Conservation (phyloP, 2,888 invertebrate species). For the Pseudococcus jackbeardsleyi region DNA sequence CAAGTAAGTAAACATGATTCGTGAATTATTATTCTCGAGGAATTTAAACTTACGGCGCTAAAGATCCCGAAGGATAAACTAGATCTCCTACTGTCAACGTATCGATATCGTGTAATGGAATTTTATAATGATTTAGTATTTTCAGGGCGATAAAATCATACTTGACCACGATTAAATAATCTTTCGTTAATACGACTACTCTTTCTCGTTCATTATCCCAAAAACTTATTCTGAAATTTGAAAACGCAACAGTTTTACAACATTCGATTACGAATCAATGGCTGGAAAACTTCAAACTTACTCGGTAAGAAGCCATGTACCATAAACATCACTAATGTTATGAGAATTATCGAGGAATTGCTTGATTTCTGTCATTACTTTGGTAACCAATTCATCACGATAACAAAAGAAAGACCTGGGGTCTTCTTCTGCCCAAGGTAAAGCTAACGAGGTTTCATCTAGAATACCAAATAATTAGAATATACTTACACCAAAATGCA, state of each 20-base stretch:
- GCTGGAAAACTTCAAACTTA: slow-evolving; percentile 71
- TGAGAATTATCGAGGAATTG: slow-evolving; percentile 75
- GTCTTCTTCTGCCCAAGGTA: slow-evolving; percentile 71
- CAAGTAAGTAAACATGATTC: not conserved
- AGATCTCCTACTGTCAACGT: slow-evolving; percentile 82
- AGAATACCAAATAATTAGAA: not conserved
- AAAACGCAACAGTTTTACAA: slow-evolving; percentile 12
- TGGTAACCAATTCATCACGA: slow-evolving; percentile 80
- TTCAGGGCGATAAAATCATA: slow-evolving; percentile 89
- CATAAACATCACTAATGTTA: slow-evolving; percentile 79
- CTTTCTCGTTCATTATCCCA: slow-evolving; percentile 91
- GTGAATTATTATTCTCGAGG: not conserved
- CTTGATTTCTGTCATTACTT: slow-evolving; percentile 80
- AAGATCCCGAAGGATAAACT: slow-evolving; percentile 83
- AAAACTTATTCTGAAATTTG: slow-evolving; percentile 80
- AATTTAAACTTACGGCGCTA: slow-evolving; percentile 82
- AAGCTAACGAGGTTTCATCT: slow-evolving; percentile 57
- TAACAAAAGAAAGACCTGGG: slow-evolving; percentile 81
- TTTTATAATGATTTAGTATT: slow-evolving; percentile 79
- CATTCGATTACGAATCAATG: not conserved
- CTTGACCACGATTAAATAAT: slow-evolving; percentile 80
- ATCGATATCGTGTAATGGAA: slow-evolving; percentile 79
- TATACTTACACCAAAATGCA: not conserved
- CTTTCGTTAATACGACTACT: slow-evolving; percentile 81
- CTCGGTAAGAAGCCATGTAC: slow-evolving; percentile 87